Evolutionary conservation across 92 coral and sea anemone species (phyloP), one percentile per base, ranked within the genome.

Genomic region (Phenganax stokvisi): DNA sequence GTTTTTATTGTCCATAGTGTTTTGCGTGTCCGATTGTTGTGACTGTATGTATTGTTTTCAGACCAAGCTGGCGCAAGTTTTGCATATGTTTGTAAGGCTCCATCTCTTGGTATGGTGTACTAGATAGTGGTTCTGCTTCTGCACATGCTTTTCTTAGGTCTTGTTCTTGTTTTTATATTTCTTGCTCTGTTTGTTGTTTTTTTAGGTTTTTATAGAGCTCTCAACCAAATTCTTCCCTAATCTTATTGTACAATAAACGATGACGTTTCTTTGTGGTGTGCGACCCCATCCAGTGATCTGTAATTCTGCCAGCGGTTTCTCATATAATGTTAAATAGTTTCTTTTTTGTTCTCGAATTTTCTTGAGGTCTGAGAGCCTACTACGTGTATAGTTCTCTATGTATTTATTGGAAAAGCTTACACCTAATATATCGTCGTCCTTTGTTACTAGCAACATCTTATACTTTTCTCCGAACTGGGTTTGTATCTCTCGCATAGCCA

Each of bases 251-350:
- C 87, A 84, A 65, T 77, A 84, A 12, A 84, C 87, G 51, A 84
- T 51, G 9, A 77, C 84, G 80, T 84, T 10, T 77, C 87, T 77
- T 51, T 84, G 87, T 4, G 84, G 84, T 54, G 83, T 84, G 0
- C 86, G 30, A 2, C 86, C 86, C 86, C 86, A 83, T 51, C 82
- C 86, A 8, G 86, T 83, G 25, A 60, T 28, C 56, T 54, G 20
- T 27, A 84, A 58, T 30, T 76, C 76, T 8, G 77, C 87, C 71
- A 84, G 61, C 56, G 87, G 87, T 84, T 84, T 76, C 61, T 63
- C 66, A 51, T 37, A 67, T 27, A 84, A 28, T 9, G 83, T 84
- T 12, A 84, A 58, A 56, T 84, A 84, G 53, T 66, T 77, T 54
- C 47, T 10, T 82, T 51, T 15, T 82, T 80, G 72, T 82, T 82